Percentiles rank a stretch among this genome's conserved stretches.
Evolutionary conservation across 2,797 vertebrate genomes (phyloP).

Genomic region (Sebastes miniatus): DNA sequence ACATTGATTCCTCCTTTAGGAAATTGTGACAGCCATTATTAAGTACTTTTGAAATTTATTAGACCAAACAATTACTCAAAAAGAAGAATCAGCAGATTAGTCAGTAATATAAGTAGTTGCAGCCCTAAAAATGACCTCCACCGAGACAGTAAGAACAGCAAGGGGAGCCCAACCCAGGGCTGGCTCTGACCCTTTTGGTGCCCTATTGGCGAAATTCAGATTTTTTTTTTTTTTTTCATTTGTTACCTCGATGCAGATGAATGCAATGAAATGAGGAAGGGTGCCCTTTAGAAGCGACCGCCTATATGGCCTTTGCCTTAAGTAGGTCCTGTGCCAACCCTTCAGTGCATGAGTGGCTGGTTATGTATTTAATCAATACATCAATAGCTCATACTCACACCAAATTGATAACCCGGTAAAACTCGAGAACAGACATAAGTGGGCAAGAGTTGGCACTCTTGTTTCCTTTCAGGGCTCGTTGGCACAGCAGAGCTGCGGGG

Average conservation of each 20-base stretch:
- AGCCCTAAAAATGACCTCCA: neutral
- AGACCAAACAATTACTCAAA: neutral
- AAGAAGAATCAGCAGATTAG: neutral
- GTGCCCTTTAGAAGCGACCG: no score
- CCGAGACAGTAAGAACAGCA: neutral
- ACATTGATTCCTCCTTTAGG: neutral
- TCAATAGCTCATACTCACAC: neutral
- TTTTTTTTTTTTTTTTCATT: no score
- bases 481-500: constrained; percentile 29
- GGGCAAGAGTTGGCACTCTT: constrained; percentile 6
- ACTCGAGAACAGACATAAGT: neutral
- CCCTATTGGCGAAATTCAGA: no score
- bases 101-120: neutral
- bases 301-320: no score
- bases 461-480: constrained; percentile 22
- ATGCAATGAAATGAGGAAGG: no score
- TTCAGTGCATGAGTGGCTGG: neutral
- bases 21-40: neutral
- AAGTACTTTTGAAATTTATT: neutral
- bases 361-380: neutral
- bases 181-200: no score
- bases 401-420: neutral
- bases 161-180: neutral
- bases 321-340: neutral
- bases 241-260: no score